These are phyloP conservation scores for Sialis lutaria DNA, from an alignment of 2,888 invertebrate species.

Conservation along the genomic window DNA sequence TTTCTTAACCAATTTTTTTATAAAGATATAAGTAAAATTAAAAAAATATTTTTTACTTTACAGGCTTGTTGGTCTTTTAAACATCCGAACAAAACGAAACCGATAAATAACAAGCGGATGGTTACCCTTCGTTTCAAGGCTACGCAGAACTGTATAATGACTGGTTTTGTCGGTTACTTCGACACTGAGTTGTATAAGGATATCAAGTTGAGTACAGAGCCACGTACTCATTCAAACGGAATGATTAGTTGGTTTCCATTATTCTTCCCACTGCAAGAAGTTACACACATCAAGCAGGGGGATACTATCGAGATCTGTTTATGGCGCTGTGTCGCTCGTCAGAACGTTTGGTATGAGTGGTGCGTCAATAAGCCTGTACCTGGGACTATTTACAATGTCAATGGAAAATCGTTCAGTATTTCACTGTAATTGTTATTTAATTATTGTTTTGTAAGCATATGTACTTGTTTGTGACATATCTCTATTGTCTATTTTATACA, in stretches of 20 bases:
- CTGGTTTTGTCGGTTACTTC: slow-evolving; percentile 95
- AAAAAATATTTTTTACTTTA: too few relatives aligned
- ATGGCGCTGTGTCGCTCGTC: slow-evolving; percentile 64
- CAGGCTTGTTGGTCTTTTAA: slow-evolving; percentile 69
- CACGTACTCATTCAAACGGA: slow-evolving; percentile 70
- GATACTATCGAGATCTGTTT: slow-evolving; percentile 62
- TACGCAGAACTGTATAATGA: slow-evolving; percentile 60
- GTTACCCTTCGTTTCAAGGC: slow-evolving; percentile 49
- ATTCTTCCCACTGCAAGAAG: slow-evolving; percentile 77
- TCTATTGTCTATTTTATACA: too few relatives aligned
- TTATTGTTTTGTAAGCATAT: too few relatives aligned
- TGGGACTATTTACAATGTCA: slow-evolving; percentile 47
- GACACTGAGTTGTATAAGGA: slow-evolving; percentile 73
- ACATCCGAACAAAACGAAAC: slow-evolving; percentile 67
- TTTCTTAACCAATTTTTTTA: too few relatives aligned
- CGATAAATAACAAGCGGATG: slow-evolving; percentile 56
- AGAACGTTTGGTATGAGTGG: slow-evolving; percentile 97
- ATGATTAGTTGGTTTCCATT: slow-evolving; percentile 99
- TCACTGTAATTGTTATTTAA: slow-evolving; percentile 27
- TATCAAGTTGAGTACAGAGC: slow-evolving; percentile 76
- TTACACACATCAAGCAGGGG: slow-evolving; percentile 51
- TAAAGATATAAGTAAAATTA: too few relatives aligned
- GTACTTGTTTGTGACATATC: too few relatives aligned
- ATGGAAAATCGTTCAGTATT: slow-evolving; percentile 56
- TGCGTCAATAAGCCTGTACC: slow-evolving; percentile 43